These are phyloP conservation scores for Ecdyonurus torrentis DNA, from an alignment of 2,888 invertebrate genomes.

Conservation along the genomic window DNA sequence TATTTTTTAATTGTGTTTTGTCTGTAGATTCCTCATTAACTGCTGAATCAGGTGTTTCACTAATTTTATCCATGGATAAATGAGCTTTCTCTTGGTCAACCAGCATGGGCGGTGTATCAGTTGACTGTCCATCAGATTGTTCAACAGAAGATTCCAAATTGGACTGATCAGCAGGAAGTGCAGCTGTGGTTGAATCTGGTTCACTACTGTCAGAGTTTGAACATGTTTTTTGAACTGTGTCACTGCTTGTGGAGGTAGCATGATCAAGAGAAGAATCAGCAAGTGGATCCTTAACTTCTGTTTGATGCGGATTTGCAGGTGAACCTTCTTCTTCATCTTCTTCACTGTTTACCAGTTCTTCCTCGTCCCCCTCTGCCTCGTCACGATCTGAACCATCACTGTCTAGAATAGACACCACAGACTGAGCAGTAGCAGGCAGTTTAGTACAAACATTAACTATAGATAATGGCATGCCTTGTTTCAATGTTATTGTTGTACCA, in stretches of 20 bases:
- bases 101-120: too few species aligned
- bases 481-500: not conserved
- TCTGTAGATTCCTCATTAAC: too few species aligned
- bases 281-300: too few species aligned
- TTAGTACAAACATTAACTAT: not conserved
- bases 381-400: constrained; percentile 56
- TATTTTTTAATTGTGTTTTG: too few species aligned
- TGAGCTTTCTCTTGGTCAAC: too few species aligned
- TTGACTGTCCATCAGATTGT: too few species aligned
- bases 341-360: constrained; percentile 30
- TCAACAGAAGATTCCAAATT: too few species aligned
- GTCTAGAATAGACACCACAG: constrained; percentile 17
- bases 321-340: constrained; percentile 14
- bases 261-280: too few species aligned
- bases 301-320: not conserved
- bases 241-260: too few species aligned
- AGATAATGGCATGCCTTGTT: not conserved
- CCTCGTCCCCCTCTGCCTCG: constrained; percentile 68
- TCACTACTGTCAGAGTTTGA: not conserved
- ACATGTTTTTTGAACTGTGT: not conserved
- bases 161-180: too few species aligned
- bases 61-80: too few species aligned
- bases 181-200: not conserved
- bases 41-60: too few species aligned
- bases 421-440: not conserved